phyloP scores from a whole-genome alignment of 2,113 vertebrate genomes.

The Passerina amoena region DNA sequence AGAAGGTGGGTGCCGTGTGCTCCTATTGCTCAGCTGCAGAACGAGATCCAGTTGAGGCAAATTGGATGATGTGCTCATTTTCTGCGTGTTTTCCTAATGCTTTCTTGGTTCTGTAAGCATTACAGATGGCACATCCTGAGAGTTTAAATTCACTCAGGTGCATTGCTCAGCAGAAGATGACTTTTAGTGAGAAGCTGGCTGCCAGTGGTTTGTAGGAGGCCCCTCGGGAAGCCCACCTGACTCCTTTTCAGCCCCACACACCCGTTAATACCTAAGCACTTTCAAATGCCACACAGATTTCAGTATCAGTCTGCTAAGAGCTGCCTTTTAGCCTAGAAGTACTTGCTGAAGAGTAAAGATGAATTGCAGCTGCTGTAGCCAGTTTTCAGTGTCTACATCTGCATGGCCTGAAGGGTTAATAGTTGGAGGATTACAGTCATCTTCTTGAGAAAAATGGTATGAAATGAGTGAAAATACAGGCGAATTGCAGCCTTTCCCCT shows the following conservation, averaged over 20 bases:
- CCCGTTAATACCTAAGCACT: not conserved
- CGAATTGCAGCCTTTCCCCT: not conserved
- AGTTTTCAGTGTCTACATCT: not conserved
- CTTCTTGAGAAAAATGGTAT: not conserved
- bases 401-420: not conserved
- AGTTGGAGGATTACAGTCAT: not conserved
- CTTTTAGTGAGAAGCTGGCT: not conserved
- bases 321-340: not conserved
- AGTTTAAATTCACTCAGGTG: not conserved
- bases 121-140: not conserved
- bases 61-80: not conserved
- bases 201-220: not conserved
- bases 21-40: not conserved
- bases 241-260: not conserved
- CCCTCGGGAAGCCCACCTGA: not conserved
- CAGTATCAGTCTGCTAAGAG: not conserved
- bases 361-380: not conserved
- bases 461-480: not conserved
- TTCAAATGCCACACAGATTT: not conserved
- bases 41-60: not conserved
- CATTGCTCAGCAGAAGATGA: not conserved
- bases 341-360: not conserved
- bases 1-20: accelerated
- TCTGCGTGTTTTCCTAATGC: not conserved
- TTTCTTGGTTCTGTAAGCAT: not conserved